A percentile compares a stretch with the other conserved stretches of the same genome.
phyloP scores from a whole-genome alignment of 2,113 vertebrate genomes.

The Nipponia nippon region DNA sequence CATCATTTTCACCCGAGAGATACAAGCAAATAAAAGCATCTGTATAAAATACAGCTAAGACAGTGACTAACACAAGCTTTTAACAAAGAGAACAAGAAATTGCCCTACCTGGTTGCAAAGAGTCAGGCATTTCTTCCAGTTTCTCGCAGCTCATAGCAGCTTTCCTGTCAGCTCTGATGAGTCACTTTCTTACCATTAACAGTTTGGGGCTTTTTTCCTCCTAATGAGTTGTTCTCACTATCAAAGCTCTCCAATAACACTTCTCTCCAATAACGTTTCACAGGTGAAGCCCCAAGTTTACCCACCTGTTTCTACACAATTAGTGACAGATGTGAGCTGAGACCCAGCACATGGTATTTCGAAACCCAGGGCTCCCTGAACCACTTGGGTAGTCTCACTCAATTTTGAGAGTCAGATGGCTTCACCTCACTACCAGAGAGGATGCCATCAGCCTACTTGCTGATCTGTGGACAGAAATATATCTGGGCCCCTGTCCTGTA shows the following conservation, averaged over 20 bases:
- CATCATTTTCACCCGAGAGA: not conserved
- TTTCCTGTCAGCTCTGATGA: not conserved
- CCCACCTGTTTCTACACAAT: not conserved
- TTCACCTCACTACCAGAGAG: not conserved
- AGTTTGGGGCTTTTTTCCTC: not conserved
- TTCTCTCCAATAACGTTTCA: not conserved
- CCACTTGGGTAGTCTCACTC: not conserved
- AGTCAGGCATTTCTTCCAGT: not conserved
- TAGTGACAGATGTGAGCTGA: not conserved
- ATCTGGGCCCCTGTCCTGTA: too few relatives aligned
- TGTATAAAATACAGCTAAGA: not conserved
- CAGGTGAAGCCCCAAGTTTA: not conserved
- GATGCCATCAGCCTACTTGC: not conserved
- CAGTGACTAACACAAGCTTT: not conserved
- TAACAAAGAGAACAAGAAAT: not conserved
- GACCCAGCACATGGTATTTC: not conserved
- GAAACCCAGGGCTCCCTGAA: not conserved
- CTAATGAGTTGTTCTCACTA: not conserved
- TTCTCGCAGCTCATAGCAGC: not conserved
- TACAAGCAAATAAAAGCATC: not conserved
- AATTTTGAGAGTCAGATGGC: rapidly evolving
- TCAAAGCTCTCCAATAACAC: not conserved
- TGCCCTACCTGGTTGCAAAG: not conserved
- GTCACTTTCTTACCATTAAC: not conserved
- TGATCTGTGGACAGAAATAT: rapidly evolving